These are phyloP conservation scores for Tiliacea citrago DNA, from an alignment of 2,888 invertebrate genomes.

Conservation along the genomic window DNA sequence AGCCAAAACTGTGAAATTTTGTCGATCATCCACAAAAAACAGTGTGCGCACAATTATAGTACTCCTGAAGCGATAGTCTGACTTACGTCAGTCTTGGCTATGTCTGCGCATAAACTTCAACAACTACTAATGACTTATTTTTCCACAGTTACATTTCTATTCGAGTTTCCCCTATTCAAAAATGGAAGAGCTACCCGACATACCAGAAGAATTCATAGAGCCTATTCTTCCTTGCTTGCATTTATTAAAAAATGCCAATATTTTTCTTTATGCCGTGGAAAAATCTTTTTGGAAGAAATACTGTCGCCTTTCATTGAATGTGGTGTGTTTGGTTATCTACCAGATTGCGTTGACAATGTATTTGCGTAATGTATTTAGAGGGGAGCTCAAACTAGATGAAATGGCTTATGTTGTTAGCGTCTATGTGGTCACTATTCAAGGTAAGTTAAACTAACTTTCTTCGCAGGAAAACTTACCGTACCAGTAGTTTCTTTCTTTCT, in stretches of 20 bases:
- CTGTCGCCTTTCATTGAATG: conserved; percentile 49
- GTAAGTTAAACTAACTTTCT: conserved; percentile 52
- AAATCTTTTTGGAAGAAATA: conserved; percentile 38
- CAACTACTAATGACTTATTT: background rate
- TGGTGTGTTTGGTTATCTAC: conserved; percentile 51
- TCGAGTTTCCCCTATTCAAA: background rate
- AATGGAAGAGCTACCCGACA: conserved; percentile 53
- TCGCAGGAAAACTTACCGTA: too few relatives aligned
- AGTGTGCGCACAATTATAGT: background rate
- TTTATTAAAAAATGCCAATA: conserved; percentile 58
- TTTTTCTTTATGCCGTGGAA: conserved; percentile 57
- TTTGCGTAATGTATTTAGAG: conserved; percentile 55
- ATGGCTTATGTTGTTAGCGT: conserved; percentile 65
- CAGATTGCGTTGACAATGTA: conserved; percentile 54
- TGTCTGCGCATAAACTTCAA: background rate
- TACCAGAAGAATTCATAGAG: conserved; percentile 63
- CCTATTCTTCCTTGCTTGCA: conserved; percentile 59
- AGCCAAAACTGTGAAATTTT: background rate
- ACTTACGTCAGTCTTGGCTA: background rate
- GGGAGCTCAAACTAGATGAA: conserved; percentile 59
- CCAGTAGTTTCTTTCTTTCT: too few relatives aligned
- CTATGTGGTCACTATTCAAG: conserved; percentile 65
- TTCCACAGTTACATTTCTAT: background rate
- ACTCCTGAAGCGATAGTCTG: background rate
- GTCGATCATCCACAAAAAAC: background rate